Conservation (phyloP, 2,113 vertebrate species). For the Aix galericulata region DNA sequence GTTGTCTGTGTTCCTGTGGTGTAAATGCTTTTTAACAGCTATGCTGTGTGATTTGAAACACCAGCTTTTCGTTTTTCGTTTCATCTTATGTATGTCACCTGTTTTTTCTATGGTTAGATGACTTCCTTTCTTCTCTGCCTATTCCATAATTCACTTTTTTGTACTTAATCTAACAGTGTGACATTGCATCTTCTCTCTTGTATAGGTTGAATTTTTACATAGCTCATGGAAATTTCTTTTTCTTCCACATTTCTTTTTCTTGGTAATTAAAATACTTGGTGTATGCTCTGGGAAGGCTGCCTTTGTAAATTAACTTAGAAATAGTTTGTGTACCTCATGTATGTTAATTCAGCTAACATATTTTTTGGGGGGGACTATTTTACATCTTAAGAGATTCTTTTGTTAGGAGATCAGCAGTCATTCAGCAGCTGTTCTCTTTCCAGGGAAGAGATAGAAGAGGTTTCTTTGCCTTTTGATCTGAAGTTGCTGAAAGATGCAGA, state of each 20-base stretch:
- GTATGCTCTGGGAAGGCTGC: neutral
- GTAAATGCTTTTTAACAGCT: constrained; percentile 5
- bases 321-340: neutral
- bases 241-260: neutral
- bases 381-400: neutral
- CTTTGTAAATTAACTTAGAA: neutral
- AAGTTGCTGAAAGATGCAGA: neutral
- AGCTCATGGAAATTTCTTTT: neutral
- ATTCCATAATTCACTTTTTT: neutral
- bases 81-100: neutral
- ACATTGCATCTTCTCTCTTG: neutral
- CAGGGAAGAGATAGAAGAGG: neutral
- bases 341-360: neutral
- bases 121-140: constrained; percentile 13
- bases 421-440: neutral
- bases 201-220: neutral
- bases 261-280: neutral
- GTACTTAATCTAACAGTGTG: neutral
- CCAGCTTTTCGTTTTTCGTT: neutral
- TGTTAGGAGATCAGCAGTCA: neutral
- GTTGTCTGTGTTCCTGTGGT: neutral
- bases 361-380: neutral
- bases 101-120: neutral
- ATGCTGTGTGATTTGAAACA: neutral
- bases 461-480: neutral